phyloP scores from a whole-genome alignment of 2,797 vertebrate species.

The Okamejei kenojei region DNA sequence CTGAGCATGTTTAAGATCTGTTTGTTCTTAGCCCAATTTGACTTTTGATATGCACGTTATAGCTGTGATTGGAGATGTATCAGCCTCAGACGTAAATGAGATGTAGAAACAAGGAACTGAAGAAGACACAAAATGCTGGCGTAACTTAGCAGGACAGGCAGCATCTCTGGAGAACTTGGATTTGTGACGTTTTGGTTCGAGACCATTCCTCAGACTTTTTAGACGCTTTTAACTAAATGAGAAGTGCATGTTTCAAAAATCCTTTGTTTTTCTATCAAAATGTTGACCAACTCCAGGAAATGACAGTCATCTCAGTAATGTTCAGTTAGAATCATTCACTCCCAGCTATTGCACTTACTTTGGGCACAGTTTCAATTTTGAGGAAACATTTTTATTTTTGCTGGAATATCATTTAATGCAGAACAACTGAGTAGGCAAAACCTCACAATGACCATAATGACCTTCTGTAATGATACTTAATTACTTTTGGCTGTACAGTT shows the following conservation, averaged over 20 bases:
- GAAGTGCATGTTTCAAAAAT: background rate
- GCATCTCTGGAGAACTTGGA: no score
- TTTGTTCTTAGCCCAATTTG: background rate
- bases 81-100: background rate
- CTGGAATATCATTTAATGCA: constrained; percentile 18
- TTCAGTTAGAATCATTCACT: constrained; percentile 8
- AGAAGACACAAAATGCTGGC: no score
- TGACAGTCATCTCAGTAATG: constrained; percentile 15
- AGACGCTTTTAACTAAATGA: background rate
- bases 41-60: constrained; percentile 9
- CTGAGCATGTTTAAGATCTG: background rate
- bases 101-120: background rate
- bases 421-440: constrained; percentile 24
- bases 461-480: constrained; percentile 26
- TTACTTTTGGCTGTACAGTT: constrained; percentile 35
- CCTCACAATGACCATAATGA: constrained; percentile 30
- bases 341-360: background rate
- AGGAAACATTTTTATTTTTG: background rate
- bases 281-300: background rate
- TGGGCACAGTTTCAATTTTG: background rate
- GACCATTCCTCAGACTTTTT: no score
- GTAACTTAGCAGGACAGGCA: no score
- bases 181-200: no score
- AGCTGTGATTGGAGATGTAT: background rate
- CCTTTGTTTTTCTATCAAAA: background rate